Base-by-base conservation (phyloP, 2,113 vertebrate species). In the Damaliscus lunatus region DNA sequence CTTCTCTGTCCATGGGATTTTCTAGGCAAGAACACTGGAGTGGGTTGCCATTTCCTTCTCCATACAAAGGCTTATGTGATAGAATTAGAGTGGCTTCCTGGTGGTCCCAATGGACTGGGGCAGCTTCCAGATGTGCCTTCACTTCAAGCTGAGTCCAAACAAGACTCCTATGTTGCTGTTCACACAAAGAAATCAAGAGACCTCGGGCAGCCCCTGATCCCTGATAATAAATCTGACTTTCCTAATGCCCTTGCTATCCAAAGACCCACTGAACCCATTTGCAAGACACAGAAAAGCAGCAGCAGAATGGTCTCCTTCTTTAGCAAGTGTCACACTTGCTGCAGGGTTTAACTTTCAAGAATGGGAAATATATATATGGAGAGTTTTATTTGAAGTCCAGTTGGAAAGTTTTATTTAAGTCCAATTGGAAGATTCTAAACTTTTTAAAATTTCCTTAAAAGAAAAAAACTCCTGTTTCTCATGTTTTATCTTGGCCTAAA, bases 211-310 rank as follows among this genome's bases (percentile, higher is more conserved):
- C 59, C 94, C 81, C 86, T 97, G 84, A 90, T 97, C 96, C 91
- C 92, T 97, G 97, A 94, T 96, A 97, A 98, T 98, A 98, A 98
- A 95, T 98, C 97, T 97, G 92, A 46, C 80, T 97, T 98, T 89
- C 27, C 6, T 82, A 96, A 55, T 78, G 13, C 25, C 31, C 11
- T 97, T 97, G 85, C n/a, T 88, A 10, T 87, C 29, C n/a, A 52
- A 96, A 88, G 71, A 94, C 48, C 80, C 80, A 94, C 95, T 29
- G 2, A 93, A 97, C 71, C 91, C 84, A 94, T 96, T 96, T 97
- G 46, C 52, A 96, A 96, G 96, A 96, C 85, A 97, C 60, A 86
- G 91, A 93, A 96, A 98, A 92, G 59, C 13, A 36, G 55, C 62
- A 31, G 85, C 46, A 97, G 85, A 64, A 59, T 48, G 82, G 29